Conservation (phyloP, 2,888 invertebrate species). For the Melinopterus prodromus region DNA sequence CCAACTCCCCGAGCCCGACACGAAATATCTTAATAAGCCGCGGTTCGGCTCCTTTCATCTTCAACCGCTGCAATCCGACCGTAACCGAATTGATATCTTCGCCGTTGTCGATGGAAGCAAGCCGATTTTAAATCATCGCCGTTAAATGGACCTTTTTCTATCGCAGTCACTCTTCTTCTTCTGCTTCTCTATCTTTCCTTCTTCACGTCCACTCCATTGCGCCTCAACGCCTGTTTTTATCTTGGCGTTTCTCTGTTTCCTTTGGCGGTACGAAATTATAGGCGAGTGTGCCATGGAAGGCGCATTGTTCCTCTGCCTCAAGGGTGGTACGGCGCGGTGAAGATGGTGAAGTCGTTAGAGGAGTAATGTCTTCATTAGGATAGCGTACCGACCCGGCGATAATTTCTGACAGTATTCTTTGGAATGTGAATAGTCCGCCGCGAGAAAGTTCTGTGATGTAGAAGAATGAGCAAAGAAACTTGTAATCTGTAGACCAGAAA, state of each 20-base stretch:
- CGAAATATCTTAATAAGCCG: conserved; percentile 26
- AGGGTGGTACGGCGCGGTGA: conserved; percentile 17
- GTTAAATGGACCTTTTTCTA: conserved; percentile 9
- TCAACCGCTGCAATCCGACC: conserved; percentile 18
- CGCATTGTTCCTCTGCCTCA: background rate
- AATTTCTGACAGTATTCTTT: background rate
- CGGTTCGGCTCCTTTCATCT: conserved; percentile 20
- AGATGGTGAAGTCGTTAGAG: conserved; percentile 20
- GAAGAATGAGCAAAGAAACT: background rate
- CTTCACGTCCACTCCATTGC: background rate
- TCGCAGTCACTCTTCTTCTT: background rate
- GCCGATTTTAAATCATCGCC: conserved; percentile 36
- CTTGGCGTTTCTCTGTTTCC: conserved; percentile 4
- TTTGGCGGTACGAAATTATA: conserved; percentile 4
- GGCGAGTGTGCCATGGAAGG: background rate
- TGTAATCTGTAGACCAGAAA: background rate
- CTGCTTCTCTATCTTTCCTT: background rate
- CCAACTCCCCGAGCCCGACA: background rate
- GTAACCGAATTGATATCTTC: conserved; percentile 16
- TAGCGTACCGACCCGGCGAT: background rate
- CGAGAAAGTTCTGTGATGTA: background rate
- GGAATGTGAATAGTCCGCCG: background rate
- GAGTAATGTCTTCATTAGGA: conserved; percentile 18
- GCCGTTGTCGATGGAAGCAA: conserved; percentile 28
- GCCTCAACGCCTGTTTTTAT: conserved; percentile 17